These are phyloP conservation scores for Drosophila sp. DNA, from an alignment of 1,140 invertebrate genomes.

Conservation along the genomic window DNA sequence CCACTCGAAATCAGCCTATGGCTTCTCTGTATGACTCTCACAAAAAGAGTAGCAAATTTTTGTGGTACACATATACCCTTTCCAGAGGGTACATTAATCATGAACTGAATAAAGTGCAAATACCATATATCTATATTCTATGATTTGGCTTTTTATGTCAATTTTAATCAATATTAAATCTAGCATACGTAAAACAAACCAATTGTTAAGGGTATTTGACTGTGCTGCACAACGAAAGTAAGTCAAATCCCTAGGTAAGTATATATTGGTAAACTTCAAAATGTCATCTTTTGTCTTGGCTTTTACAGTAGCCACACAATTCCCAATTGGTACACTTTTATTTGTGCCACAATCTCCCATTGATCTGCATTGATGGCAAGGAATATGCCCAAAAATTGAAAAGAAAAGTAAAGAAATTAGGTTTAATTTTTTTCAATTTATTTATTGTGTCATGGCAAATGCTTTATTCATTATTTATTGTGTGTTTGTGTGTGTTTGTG, in stretches of 20 bases:
- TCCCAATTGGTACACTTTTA: slow-evolving; percentile 55
- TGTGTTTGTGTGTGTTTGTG: neutral
- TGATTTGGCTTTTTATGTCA: no score
- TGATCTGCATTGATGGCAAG: slow-evolving; percentile 67
- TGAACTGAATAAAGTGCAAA: neutral
- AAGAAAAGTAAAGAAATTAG: slow-evolving; percentile 52
- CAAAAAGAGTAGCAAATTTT: slow-evolving; percentile 41
- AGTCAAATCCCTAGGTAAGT: neutral
- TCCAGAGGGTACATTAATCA: neutral
- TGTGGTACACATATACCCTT: neutral
- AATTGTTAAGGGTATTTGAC: neutral
- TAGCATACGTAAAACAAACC: neutral
- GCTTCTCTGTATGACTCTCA: slow-evolving; percentile 60
- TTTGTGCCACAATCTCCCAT: slow-evolving; percentile 55
- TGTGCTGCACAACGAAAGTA: neutral
- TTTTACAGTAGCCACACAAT: slow-evolving; percentile 53
- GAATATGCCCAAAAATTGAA: slow-evolving; percentile 19
- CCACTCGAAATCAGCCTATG: slow-evolving; percentile 22
- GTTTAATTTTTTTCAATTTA: slow-evolving; percentile 58
- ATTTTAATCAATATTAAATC: no score
- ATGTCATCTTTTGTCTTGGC: slow-evolving; percentile 60
- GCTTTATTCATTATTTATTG: slow-evolving; percentile 48
- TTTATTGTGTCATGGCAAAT: slow-evolving; percentile 72
- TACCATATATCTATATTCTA: no score
- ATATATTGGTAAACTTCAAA: slow-evolving; percentile 35